Evolutionary conservation across 2,797 vertebrate genomes (phyloP), one percentile per base, ranked within the genome.

Genomic region (Microctenopoma lineatum): DNA sequence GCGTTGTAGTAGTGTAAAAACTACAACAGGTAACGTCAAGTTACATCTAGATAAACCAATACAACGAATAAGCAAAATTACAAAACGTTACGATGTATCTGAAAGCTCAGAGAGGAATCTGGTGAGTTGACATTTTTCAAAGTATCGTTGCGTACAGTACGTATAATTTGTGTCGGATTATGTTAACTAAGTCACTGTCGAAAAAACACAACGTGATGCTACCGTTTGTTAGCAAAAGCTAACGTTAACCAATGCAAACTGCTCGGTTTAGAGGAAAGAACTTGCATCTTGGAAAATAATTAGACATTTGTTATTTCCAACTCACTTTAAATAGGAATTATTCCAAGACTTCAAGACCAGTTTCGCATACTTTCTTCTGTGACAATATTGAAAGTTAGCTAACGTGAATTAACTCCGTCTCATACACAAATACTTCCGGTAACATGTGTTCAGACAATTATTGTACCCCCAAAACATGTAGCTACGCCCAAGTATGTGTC

Each of bases 361-460:
- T 7, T 8, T 12, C 7, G 9, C 25, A 59, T 71, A 18, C n/a
- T 59, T 45, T 58, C 1, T 38, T 34, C 15, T 34, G 18, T 0
- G 10, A 1, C 4, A 21, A 36, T 9, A 55, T 50, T 21, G 3
- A 73, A 15, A 45, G 1, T 5, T 18, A 54, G 29, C 29, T 44
- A 44, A 60, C 8, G 8, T 13, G 7, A 12, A 13, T 0, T 11
- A 41, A 12, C 62, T 25, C 32, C 32, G 65, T 29, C 27, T 29
- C 3, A 29, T 3, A 21, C 18, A 68, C 12, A 64, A 76, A 3
- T 63, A 45, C 69, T 87, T 92, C 89, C 89, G 79, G 80, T 57
- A 39, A 41, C 53, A 51, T 44, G 76, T 76, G 74, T 74, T 50
- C 10, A 10, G 38, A 18, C 7, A 75, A 76, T 38, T 0, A 3